phyloP scores from a whole-genome alignment of 2,888 invertebrate species.

The Tipula lateralis region DNA sequence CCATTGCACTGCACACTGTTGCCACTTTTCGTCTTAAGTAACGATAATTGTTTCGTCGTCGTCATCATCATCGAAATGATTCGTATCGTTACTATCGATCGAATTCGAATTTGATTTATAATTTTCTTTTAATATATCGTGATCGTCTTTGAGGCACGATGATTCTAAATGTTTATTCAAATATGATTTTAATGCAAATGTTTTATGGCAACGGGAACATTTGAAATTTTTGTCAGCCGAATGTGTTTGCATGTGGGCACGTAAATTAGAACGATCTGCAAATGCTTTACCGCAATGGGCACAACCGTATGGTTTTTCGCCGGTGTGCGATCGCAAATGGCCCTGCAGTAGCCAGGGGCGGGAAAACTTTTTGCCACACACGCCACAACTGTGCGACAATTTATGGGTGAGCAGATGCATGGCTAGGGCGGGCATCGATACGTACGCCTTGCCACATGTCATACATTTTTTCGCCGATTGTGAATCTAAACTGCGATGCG shows the following conservation, averaged over 20 bases:
- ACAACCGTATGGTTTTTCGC: conserved; percentile 92
- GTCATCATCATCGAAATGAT: conserved; percentile 41
- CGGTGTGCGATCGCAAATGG: conserved; percentile 84
- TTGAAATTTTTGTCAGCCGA: conserved; percentile 84
- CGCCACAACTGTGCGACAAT: conserved; percentile 82
- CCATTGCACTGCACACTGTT: too few relatives aligned
- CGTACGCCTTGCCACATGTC: conserved; percentile 93
- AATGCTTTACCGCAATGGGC: conserved; percentile 91
- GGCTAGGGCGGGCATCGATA: conserved; percentile 95
- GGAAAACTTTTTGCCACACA: conserved; percentile 92
- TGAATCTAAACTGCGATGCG: conserved; percentile 90
- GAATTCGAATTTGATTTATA: conserved; percentile 34
- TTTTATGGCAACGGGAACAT: conserved; percentile 81
- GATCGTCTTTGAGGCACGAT: conserved; percentile 62
- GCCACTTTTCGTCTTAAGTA: conserved; percentile 42
- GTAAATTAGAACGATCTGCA: conserved; percentile 86
- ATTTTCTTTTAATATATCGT: conserved; percentile 33
- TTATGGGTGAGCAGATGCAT: conserved; percentile 93
- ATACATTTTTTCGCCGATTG: conserved; percentile 91
- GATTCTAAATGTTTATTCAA: conserved; percentile 92
- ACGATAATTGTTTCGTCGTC: conserved; percentile 49
- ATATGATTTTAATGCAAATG: conserved; percentile 92
- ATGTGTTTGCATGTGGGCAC: conserved; percentile 95
- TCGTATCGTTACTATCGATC: conserved; percentile 2
- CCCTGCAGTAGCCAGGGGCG: conserved; percentile 91